Evolutionary conservation across 2,797 vertebrate species (phyloP).

Genomic region (Tamandua tetradactyla): DNA sequence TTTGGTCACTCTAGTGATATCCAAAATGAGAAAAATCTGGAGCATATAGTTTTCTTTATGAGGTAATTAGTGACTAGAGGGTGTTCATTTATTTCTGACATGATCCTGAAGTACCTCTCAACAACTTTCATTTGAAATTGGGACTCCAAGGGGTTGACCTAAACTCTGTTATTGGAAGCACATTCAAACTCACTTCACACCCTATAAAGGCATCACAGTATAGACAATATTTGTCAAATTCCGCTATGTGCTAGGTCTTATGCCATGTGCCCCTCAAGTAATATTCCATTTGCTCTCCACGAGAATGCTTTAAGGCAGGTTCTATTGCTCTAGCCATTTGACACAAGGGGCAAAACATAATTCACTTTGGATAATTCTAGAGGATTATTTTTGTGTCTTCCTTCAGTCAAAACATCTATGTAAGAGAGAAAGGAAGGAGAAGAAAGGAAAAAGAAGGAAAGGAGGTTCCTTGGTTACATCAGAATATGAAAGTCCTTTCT

Average conservation of each 20-base stretch:
- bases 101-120: background rate
- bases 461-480: background rate
- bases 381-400: background rate
- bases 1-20: background rate
- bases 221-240: background rate
- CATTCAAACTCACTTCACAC: background rate
- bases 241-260: background rate
- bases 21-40: background rate
- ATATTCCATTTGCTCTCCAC: background rate
- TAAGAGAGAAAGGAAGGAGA: background rate
- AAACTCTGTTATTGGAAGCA: background rate
- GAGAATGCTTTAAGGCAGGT: background rate
- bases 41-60: background rate
- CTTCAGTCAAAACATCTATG: background rate
- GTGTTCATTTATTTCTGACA: conserved; percentile 13
- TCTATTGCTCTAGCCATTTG: background rate
- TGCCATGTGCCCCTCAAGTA: background rate
- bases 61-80: background rate
- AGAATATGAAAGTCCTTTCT: background rate
- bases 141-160: background rate
- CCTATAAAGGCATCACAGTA: background rate
- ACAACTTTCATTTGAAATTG: conserved; percentile 32
- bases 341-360: background rate
- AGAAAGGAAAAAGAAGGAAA: background rate
- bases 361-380: background rate